Evolutionary conservation across 2,888 invertebrate genomes (phyloP), one percentile per base, ranked within the genome.

Genomic region (Platypus cylindrus): DNA sequence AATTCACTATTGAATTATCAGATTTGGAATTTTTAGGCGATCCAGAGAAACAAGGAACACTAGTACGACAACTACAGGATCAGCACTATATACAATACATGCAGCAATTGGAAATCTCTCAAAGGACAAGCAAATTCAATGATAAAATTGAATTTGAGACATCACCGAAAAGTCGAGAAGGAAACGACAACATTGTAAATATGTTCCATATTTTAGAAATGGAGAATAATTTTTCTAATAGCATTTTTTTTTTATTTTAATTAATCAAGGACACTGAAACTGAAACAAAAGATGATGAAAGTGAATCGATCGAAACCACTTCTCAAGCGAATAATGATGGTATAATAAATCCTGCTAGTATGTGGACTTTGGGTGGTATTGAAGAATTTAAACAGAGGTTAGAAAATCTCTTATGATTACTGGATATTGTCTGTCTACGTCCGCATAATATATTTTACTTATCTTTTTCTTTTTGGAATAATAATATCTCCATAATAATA

Each of bases 81-180:
- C 94, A 98, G 55, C 98, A 99, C 62, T 98, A 94, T 59, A 90
- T 94, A 57, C 95, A 97, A 56, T 98, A 98, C 60, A 93, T 98
- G 77, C 89, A 94, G 52, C 97, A 97, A 60, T 66, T 95, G 23
- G 59, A 74, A 67, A 53, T 71, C 62, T 56, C 69, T 58, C 55
- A 53, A 41, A 48, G 52, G 42, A 56, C 53, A 33, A 53, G 53
- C 30, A 51, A 53, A 38, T 52, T 48, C 36, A 43, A 45, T 25
- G 36, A 34, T 28, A 33, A 26, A 32, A 36, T 33, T 33, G 13
- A 14, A 7, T 16, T 22, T 13, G 12, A n/a, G n/a, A n/a, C n/a
- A n/a, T n/a, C n/a, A n/a, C n/a, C n/a, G n/a, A n/a, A n/a, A n/a
- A n/a, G n/a, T n/a, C n/a, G n/a, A n/a, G n/a, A n/a, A n/a, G n/a